Percentiles rank a stretch among this genome's conserved stretches.
Evolutionary conservation across 2,113 vertebrate genomes (phyloP).

Genomic region (Tachysurus fulvidraco): DNA sequence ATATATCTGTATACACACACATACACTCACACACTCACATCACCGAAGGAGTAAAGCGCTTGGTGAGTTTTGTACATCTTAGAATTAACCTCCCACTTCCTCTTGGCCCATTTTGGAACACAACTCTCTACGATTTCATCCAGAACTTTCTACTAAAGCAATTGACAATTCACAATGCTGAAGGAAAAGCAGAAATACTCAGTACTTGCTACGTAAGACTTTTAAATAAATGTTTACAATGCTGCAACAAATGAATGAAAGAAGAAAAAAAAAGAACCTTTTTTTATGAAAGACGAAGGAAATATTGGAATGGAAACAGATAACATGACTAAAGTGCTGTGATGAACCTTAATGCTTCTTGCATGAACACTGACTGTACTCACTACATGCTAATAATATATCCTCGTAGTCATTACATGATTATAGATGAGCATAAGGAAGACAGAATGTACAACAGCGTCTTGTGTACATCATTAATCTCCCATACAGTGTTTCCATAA

Average conservation of each 20-base stretch:
- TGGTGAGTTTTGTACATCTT: slow-evolving; percentile 63
- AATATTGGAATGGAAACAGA: neutral
- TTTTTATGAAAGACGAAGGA: neutral
- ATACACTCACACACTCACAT: slow-evolving; percentile 47
- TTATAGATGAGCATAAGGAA: neutral
- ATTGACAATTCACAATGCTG: slow-evolving; percentile 57
- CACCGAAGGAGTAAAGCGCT: slow-evolving; percentile 60
- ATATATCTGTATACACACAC: slow-evolving; percentile 62
- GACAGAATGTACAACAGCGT: neutral
- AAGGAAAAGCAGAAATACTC: slow-evolving; percentile 65
- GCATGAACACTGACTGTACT: neutral
- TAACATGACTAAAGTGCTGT: neutral
- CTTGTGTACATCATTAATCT: neutral
- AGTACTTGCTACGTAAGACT: slow-evolving; percentile 46
- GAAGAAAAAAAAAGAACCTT: neutral
- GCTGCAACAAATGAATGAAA: neutral
- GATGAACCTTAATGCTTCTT: neutral
- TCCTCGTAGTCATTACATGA: neutral
- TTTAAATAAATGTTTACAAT: slow-evolving; percentile 38
- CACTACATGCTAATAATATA: neutral
- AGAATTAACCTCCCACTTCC: slow-evolving; percentile 59
- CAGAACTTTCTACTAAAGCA: slow-evolving; percentile 61
- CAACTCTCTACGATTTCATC: slow-evolving; percentile 53
- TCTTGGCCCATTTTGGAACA: slow-evolving; percentile 64
- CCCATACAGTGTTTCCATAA: neutral